Evolutionary conservation across 2,113 vertebrate genomes (phyloP), one percentile per base, ranked within the genome.

Genomic region (Phaethornis superciliosus): DNA sequence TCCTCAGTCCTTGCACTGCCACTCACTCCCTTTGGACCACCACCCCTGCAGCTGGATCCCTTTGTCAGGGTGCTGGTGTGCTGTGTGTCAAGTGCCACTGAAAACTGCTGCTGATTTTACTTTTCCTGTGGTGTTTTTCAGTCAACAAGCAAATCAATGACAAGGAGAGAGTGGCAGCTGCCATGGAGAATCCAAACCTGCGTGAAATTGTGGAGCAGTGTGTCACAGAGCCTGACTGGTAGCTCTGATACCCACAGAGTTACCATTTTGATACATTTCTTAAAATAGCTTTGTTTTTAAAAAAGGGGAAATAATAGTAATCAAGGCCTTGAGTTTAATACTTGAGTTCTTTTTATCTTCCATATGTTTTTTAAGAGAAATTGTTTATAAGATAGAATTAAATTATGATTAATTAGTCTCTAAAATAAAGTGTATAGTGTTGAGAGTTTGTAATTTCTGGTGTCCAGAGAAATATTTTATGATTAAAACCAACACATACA

Each of bases 81-180:
- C 22, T 5, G 5, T 1, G 22, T n/a, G 49, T 19, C 0, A 6
- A 18, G 27, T 3, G 8, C 9, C 56, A 3, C 72, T 11, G 84
- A 8, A 3, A 40, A 23, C 76, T 51, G 55, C 37, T 17, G 10
- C 79, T 95, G 88, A 91, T 65, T 21, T 79, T 5, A 35, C 74
- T 80, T 95, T 42, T 14, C 6, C 4, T 15, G 71, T 30, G 65
- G 4, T 97, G 54, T 97, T 95, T 97, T 97, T 69, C 97, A 99
- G 99, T 99, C 89, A 99, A 99, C 97, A 99, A 99, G 88, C 99
- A 99, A 97, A 99, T 99, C 97, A 99, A 99, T 1, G 99, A 99
- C 94, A 99, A 99, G 88, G 99, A 99, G 93, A 97, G 99, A n/a
- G 99, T 99, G n/a, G 99, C 99, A 0, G 99, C 99, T 7, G 99